phyloP scores from a whole-genome alignment of 2,888 invertebrate species.

The Dusona sp. region DNA sequence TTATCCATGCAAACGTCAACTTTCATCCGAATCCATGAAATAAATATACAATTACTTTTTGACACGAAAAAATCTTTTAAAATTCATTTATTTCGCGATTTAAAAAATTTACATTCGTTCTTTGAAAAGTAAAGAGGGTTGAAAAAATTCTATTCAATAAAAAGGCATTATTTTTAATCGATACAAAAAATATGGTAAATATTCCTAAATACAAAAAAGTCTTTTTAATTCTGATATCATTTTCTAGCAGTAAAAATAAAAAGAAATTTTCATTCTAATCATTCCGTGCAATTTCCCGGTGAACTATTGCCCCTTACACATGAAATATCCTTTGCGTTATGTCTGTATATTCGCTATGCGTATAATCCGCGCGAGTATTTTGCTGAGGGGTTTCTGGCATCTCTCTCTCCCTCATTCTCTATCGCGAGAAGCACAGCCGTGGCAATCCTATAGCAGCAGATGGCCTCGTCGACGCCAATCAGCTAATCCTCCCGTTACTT shows the following conservation, averaged over 20 bases:
- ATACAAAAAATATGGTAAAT: not conserved
- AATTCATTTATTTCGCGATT: not conserved
- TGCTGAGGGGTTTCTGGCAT: slow-evolving; percentile 49
- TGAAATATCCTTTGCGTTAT: slow-evolving; percentile 15
- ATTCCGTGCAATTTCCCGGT: not conserved
- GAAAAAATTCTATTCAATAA: not conserved
- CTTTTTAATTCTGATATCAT: not conserved
- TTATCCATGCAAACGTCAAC: not conserved
- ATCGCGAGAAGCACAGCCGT: slow-evolving; percentile 61
- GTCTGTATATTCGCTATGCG: slow-evolving; percentile 1
- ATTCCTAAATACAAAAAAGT: not conserved
- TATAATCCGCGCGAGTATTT: slow-evolving; percentile 73
- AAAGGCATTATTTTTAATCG: not conserved
- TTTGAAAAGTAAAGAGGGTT: not conserved
- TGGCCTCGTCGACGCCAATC: slow-evolving; percentile 79
- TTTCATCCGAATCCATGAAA: not conserved
- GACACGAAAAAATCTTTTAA: not conserved
- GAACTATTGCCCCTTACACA: not conserved
- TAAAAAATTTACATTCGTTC: not conserved
- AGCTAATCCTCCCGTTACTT: slow-evolving; percentile 76
- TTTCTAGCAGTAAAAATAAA: not conserved
- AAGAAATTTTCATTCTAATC: not conserved
- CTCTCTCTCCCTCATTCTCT: slow-evolving; percentile 50
- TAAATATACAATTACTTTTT: not conserved
- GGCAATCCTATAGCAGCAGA: slow-evolving; percentile 72